phyloP scores from a whole-genome alignment of 2,113 vertebrate species.

The Micronycteris hirsuta region DNA sequence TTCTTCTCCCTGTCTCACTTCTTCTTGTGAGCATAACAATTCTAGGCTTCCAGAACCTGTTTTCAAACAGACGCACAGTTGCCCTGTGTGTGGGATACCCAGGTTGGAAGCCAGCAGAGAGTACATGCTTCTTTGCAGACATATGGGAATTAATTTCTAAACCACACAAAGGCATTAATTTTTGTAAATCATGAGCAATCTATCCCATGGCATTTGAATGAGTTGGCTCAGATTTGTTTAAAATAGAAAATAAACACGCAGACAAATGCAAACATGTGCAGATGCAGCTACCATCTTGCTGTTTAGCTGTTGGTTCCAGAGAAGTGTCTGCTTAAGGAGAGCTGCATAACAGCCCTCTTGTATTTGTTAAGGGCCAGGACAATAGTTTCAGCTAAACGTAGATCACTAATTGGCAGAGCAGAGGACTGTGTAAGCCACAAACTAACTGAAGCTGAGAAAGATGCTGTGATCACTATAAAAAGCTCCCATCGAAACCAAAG shows the following conservation, averaged over 20 bases:
- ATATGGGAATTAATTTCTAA: constrained; percentile 61
- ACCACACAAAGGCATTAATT: constrained; percentile 45
- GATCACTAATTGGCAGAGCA: not conserved
- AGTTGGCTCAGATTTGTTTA: constrained; percentile 43
- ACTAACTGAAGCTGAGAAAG: constrained; percentile 8
- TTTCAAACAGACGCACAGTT: constrained; percentile 32
- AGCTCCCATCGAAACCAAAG: constrained; percentile 10
- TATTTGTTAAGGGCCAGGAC: not conserved
- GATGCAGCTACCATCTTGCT: not conserved
- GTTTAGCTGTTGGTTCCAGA: not conserved
- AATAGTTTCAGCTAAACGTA: not conserved
- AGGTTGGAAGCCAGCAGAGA: constrained; percentile 50
- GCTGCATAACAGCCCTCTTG: not conserved
- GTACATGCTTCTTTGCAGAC: constrained; percentile 51
- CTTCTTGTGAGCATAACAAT: not conserved
- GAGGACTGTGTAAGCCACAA: not conserved
- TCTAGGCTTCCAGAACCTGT: not conserved
- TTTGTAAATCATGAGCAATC: constrained; percentile 64
- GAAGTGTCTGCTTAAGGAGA: not conserved
- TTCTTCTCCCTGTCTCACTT: not conserved
- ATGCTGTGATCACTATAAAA: not conserved
- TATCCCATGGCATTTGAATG: constrained; percentile 48
- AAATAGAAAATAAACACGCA: constrained; percentile 54
- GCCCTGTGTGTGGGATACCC: constrained; percentile 4
- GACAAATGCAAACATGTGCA: constrained; percentile 47